Percentiles rank a stretch among this genome's conserved stretches.
Conservation (phyloP, 2,888 invertebrate genomes). For the Papilio protenor region DNA sequence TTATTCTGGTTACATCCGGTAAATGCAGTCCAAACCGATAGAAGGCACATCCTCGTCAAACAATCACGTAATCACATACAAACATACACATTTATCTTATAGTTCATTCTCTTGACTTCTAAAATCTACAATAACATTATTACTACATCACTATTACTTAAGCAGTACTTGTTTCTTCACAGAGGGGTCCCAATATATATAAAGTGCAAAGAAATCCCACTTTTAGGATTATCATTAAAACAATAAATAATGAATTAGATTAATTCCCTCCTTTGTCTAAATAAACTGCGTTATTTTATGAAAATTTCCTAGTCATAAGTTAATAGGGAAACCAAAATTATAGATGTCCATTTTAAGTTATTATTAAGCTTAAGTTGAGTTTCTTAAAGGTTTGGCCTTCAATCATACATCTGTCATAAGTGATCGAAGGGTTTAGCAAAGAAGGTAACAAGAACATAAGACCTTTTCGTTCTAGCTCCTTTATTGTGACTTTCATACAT, state of each 20-base stretch:
- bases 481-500: background rate
- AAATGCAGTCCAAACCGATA: conserved; percentile 18
- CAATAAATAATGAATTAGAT: background rate
- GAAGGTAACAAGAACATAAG: background rate
- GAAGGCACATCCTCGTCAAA: background rate
- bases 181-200: background rate
- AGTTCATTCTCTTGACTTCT: background rate
- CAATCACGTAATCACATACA: background rate
- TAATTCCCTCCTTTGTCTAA: background rate
- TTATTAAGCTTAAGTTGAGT: background rate
- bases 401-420: too few relatives aligned
- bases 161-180: background rate
- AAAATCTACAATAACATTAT: background rate
- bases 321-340: too few relatives aligned
- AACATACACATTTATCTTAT: background rate
- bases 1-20: conserved; percentile 20
- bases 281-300: background rate
- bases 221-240: background rate
- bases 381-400: too few relatives aligned
- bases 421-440: background rate
- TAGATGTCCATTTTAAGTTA: background rate
- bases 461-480: background rate
- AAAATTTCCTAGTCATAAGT: background rate
- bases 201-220: background rate
- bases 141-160: background rate